Conservation (phyloP, 2,797 vertebrate genomes). For the Gouania willdenowi region DNA sequence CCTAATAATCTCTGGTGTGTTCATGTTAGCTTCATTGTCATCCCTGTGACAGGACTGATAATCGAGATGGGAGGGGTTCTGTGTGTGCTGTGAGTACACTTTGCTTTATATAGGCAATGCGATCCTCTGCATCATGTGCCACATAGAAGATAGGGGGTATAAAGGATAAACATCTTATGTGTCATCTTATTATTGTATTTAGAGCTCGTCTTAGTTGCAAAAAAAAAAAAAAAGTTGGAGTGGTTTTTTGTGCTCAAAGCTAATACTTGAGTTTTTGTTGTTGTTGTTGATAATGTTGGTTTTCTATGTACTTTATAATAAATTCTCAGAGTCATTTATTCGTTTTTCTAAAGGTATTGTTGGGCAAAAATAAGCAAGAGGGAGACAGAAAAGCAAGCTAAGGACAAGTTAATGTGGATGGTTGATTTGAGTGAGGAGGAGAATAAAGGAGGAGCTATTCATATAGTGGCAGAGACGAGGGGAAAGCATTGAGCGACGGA, state of each 20-base stretch:
- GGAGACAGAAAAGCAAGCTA: conserved; percentile 1
- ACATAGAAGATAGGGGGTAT: too few relatives aligned
- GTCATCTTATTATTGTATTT: too few relatives aligned
- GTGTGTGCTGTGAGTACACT: neutral
- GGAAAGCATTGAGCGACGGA: conserved; percentile 22
- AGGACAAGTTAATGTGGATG: conserved; percentile 12
- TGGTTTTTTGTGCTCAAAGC: too few relatives aligned
- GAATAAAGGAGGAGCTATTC: conserved; percentile 25
- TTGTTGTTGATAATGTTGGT: too few relatives aligned
- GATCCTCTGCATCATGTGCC: conserved; percentile 21
- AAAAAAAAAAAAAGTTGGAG: too few relatives aligned
- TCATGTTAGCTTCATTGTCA: conserved; percentile 11
- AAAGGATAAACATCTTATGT: too few relatives aligned
- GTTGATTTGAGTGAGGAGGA: conserved; percentile 44
- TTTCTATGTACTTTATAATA: too few relatives aligned
- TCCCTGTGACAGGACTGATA: conserved; percentile 13
- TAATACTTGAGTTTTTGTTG: too few relatives aligned
- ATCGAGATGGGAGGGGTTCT: conserved; percentile 25
- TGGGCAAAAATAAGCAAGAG: neutral
- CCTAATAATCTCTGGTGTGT: conserved; percentile 16
- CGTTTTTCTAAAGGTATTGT: too few relatives aligned
- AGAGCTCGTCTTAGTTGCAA: too few relatives aligned
- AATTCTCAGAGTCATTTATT: too few relatives aligned
- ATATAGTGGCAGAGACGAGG: conserved; percentile 24
- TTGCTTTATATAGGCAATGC: conserved; percentile 39